These are phyloP conservation scores for Sorex fumeus DNA, from an alignment of 2,113 vertebrate species.

Conservation along the genomic window DNA sequence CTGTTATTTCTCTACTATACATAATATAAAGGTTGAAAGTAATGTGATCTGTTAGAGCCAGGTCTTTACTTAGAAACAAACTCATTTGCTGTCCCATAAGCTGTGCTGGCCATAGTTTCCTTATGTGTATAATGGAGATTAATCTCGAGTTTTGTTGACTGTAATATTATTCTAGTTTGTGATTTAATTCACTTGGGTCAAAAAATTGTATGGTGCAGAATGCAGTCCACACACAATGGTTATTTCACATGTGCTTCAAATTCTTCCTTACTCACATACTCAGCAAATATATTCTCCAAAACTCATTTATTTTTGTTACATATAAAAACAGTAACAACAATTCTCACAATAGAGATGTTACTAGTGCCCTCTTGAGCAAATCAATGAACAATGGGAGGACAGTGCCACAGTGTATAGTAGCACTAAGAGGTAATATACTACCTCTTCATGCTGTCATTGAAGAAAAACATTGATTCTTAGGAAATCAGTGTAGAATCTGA, in stretches of 20 bases:
- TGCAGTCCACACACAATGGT: background rate
- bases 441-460: constrained; percentile 1
- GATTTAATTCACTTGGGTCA: constrained; percentile 45
- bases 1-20: background rate
- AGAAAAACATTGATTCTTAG: background rate
- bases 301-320: background rate
- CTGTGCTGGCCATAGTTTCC: background rate
- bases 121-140: background rate
- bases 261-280: background rate
- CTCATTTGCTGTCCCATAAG: background rate
- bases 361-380: too few relatives aligned
- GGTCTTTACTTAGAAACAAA: background rate
- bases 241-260: constrained; percentile 11
- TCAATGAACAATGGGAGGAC: too few relatives aligned
- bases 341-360: too few relatives aligned
- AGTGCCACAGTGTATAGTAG: too few relatives aligned
- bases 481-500: background rate
- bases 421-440: too few relatives aligned
- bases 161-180: constrained; percentile 17
- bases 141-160: background rate
- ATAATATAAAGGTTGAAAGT: background rate
- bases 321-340: too few relatives aligned
- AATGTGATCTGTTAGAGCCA: background rate
- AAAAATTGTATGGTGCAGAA: constrained; percentile 19
- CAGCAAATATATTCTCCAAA: background rate